Evolutionary conservation across 2,888 invertebrate species (phyloP).

Genomic region (Rhyacophila evoluta): DNA sequence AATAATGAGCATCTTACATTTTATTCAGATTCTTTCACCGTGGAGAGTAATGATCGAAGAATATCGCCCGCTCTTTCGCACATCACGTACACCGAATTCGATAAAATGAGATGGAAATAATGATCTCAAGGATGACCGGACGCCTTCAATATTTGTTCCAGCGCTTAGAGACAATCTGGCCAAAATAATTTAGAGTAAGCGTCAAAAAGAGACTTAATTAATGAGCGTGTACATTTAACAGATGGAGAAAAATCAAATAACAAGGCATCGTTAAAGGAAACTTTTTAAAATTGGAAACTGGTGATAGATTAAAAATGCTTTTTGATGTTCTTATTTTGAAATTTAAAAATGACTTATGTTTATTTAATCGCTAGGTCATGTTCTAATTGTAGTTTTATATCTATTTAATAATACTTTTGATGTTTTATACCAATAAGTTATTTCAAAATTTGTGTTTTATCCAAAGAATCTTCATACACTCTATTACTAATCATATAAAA

Average conservation of each 20-base stretch:
- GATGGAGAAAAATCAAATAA: conserved; percentile 17
- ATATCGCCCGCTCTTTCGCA: background rate
- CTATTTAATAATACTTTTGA: too few relatives aligned
- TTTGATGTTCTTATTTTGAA: too few relatives aligned
- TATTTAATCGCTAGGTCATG: too few relatives aligned
- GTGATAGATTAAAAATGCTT: background rate
- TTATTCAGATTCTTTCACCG: conserved; percentile 53
- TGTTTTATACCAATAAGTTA: too few relatives aligned
- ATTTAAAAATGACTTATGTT: too few relatives aligned
- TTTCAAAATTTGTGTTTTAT: too few relatives aligned
- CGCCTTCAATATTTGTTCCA: conserved; percentile 43
- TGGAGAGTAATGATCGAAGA: conserved; percentile 40
- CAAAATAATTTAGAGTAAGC: conserved; percentile 48
- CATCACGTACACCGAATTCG: background rate
- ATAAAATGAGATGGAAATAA: background rate
- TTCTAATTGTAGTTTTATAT: too few relatives aligned
- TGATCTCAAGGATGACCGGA: background rate
- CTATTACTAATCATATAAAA: too few relatives aligned
- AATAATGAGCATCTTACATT: conserved; percentile 55
- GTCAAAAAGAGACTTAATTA: conserved; percentile 13
- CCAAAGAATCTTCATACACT: too few relatives aligned
- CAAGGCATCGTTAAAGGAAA: conserved; percentile 14
- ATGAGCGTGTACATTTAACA: conserved; percentile 26
- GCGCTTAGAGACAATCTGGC: conserved; percentile 44
- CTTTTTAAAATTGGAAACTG: background rate